Evolutionary conservation across 2,113 vertebrate genomes (phyloP).

Genomic region (Chloroceryle aenea): DNA sequence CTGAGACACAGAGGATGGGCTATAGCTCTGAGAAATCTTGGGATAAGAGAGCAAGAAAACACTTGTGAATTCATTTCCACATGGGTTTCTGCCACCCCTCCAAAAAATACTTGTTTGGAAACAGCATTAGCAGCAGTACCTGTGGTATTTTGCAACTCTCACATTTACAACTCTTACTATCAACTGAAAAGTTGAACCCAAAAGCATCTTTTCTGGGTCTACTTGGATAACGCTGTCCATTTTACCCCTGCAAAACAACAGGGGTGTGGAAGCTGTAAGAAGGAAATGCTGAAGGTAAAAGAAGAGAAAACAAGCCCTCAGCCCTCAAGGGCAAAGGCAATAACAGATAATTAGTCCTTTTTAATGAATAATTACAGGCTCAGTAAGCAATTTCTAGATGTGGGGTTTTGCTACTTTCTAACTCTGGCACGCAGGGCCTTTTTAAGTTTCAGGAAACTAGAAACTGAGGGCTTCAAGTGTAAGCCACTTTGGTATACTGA

Average conservation of each 20-base stretch:
- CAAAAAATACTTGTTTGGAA: background rate
- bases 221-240: background rate
- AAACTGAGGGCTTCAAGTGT: background rate
- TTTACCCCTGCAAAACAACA: background rate
- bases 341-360: too few relatives aligned
- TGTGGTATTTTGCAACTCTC: background rate
- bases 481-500: background rate
- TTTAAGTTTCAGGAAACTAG: background rate
- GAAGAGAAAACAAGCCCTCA: background rate
- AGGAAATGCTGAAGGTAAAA: background rate
- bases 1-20: background rate
- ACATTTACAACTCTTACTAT: background rate
- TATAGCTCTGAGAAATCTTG: background rate
- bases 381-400: background rate
- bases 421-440: background rate
- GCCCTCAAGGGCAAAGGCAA: background rate
- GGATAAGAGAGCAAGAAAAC: background rate
- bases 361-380: background rate
- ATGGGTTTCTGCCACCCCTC: background rate
- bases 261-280: background rate
- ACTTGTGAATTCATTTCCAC: background rate
- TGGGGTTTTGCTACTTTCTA: background rate
- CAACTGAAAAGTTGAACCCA: background rate
- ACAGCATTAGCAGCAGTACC: background rate
- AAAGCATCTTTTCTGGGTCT: background rate